Evolutionary conservation across 92 coral and sea anemone genomes (phyloP), one percentile per base, ranked within the genome.

Genomic region (Actinostola sp.): DNA sequence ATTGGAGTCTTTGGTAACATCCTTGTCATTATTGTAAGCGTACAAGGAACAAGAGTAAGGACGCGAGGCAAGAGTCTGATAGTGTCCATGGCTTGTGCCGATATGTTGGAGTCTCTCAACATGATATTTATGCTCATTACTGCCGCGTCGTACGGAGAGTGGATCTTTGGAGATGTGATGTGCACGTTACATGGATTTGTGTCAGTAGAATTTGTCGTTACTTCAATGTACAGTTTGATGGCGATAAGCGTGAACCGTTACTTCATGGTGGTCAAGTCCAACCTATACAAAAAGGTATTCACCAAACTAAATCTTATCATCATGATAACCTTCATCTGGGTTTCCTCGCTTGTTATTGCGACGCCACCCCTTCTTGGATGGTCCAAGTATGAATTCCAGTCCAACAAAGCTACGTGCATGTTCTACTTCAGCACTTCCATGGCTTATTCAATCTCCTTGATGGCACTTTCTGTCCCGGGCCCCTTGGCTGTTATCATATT

Each of bases 371-470:
- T 89, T 25, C 32, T 85, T 28, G 91, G 95, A 0, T 89, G 91
- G 91, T 89, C 91, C 20, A 56, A 76, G 29, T 89, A 66, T 42
- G 83, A 82, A 31, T 89, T 89, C 66, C 88, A 89, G 71, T 29
- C 80, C 8, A 82, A 86, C 3, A 85, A 85, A 25, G 88, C 90
- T 0, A 64, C 88, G 24, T 86, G 95, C 31, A 44, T 86, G 8
- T 85, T 77, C 33, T 72, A 58, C 66, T 89, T 89, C 67, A 85
- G 94, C 51, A 70, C 80, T 5, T 81, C 88, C 1, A 14, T 66
- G 0, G 30, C 76, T 0, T 85, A 53, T 59, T n/a, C 94, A 16
- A 41, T 54, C 10, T 11, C 65, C 7, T 19, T 89, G 23, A 71
- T 85, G 16, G 70, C 58, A 4, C 67, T 80, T 16, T 75, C 70